Evolutionary conservation across 2,888 invertebrate genomes (phyloP), one percentile per base, ranked within the genome.

Genomic region (Allacma fusca): DNA sequence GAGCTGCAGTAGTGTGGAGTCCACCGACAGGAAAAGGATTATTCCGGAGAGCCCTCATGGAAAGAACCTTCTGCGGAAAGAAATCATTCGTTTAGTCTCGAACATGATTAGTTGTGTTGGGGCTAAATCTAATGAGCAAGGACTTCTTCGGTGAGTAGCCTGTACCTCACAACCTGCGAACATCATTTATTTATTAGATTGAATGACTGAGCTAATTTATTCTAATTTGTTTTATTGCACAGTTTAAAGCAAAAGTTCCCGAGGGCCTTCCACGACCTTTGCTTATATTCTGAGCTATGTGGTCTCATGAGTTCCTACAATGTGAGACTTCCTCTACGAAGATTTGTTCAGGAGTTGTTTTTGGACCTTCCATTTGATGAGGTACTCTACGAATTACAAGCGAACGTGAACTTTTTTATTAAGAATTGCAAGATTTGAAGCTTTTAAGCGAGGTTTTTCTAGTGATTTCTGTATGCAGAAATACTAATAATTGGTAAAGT

Each of bases 331-430:
- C 90, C 91, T 80, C 92, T 95, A 1, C 90, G 97, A 16, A 90
- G 96, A 76, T 95, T 97, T 87, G 88, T 98, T 40, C 97, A 98
- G 86, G 98, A 98, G 87, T 89, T 98, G 50, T 98, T 98, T 87
- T 89, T 95, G 72, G 97, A 97, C 85, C 89, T 94, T 28, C 89
- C 90, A 85, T 95, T 94, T 86, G 91, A 92, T 70, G 89, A 87
- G 83, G 88, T 88, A 85, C 5, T 44, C 21, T 44, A 9, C 21
- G 43, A 44, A 26, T 72, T 28, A 72, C 34, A 40, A 50, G 5
- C 40, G 40, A 9, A 13, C 13, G 40, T 40, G 13, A 40, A 29
- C n/a, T 43, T 29, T 40, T 68, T 34, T 0, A 29, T 1, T 34
- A 34, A 34, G 67, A 12, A 40, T n/a, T 28, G 21, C 23, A 7